Percentiles rank a stretch among this genome's conserved stretches.
Conservation (phyloP, 2,888 invertebrate genomes). For the Celastrina argiolus region DNA sequence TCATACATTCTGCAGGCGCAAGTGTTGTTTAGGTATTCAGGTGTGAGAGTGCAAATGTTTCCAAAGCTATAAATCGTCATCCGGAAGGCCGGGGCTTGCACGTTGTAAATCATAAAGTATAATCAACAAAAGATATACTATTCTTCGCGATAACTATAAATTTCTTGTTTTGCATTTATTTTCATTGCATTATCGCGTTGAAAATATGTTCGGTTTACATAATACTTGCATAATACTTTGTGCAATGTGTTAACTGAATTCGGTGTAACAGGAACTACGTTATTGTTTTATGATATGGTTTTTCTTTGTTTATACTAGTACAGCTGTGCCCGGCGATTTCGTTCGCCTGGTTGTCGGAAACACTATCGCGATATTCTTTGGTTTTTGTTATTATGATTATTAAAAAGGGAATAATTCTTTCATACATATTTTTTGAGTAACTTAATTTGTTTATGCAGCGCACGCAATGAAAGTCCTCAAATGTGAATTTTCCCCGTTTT, state of each 20-base stretch:
- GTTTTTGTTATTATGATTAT: too few relatives aligned
- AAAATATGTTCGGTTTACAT: slow-evolving; percentile 16
- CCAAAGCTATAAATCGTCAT: slow-evolving; percentile 36
- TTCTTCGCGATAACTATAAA: slow-evolving; percentile 19
- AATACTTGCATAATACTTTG: neutral
- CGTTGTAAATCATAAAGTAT: slow-evolving; percentile 36
- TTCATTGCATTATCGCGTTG: slow-evolving; percentile 13
- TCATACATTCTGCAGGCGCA: slow-evolving; percentile 17
- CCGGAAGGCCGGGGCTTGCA: slow-evolving; percentile 35
- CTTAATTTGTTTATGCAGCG: too few relatives aligned
- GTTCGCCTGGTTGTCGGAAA: too few relatives aligned
- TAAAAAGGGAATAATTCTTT: too few relatives aligned
- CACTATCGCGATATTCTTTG: too few relatives aligned
- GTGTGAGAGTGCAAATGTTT: slow-evolving; percentile 37
- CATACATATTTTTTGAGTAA: too few relatives aligned
- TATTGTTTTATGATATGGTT: neutral
- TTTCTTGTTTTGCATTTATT: slow-evolving; percentile 18
- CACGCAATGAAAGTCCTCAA: too few relatives aligned
- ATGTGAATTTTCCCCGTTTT: too few relatives aligned
- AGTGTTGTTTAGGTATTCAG: slow-evolving; percentile 20
- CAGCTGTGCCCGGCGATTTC: too few relatives aligned
- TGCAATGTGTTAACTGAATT: slow-evolving; percentile 2
- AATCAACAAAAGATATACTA: slow-evolving; percentile 26
- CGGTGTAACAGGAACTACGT: neutral
- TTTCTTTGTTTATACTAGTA: too few relatives aligned